phyloP scores from a whole-genome alignment of 1,140 invertebrate genomes.

The Ruditapes philippinarum region DNA sequence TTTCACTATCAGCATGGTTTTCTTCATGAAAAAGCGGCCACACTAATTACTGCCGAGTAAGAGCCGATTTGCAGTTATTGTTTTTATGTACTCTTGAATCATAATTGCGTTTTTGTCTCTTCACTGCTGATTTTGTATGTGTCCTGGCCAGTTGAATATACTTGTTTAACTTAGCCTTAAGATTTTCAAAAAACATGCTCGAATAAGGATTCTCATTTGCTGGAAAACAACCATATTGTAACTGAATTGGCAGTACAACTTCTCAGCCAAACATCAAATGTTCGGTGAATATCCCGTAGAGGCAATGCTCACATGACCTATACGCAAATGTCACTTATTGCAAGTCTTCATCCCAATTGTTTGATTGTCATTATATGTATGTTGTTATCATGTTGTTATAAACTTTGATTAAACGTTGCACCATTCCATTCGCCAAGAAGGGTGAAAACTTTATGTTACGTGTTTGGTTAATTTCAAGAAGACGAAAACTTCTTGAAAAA shows the following conservation, averaged over 20 bases:
- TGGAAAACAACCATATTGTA: conserved; percentile 2
- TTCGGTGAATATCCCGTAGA: too few relatives aligned
- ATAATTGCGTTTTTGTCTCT: conserved; percentile 26
- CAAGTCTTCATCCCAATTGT: conserved; percentile 68
- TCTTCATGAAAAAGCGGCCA: too few relatives aligned
- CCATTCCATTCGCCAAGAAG: conserved; percentile 61
- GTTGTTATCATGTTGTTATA: conserved; percentile 5
- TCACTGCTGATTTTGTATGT: not conserved
- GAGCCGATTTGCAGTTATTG: too few relatives aligned
- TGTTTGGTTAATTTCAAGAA: conserved; percentile 28
- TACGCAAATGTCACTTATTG: conserved; percentile 49
- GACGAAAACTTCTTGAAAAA: too few relatives aligned
- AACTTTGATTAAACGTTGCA: not conserved
- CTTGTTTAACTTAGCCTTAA: not conserved
- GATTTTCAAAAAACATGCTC: not conserved
- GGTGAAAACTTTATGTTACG: too few relatives aligned
- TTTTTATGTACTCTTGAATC: not conserved
- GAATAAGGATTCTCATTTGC: not conserved
- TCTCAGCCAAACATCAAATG: conserved; percentile 44
- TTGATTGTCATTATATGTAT: conserved; percentile 46
- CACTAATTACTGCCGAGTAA: too few relatives aligned
- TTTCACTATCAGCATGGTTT: too few relatives aligned
- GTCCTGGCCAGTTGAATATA: not conserved
- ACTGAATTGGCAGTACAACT: not conserved
- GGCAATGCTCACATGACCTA: conserved; percentile 25